Percentiles rank a stretch among this genome's conserved stretches.
Conservation (phyloP, 1,140 invertebrate species). For the Lycorma delicatula region DNA sequence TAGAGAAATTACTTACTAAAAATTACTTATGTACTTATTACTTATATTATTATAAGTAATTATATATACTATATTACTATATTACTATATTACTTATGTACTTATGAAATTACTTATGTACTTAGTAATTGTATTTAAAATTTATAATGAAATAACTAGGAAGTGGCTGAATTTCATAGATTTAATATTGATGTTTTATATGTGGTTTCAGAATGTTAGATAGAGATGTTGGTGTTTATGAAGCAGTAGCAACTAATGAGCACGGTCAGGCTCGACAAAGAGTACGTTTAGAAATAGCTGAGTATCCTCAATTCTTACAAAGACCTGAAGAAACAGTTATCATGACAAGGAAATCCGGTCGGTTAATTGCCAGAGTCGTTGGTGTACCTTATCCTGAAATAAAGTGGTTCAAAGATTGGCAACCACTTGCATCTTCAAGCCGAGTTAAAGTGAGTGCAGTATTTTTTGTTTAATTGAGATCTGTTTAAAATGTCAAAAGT, state of each 20-base stretch:
- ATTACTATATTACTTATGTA: too few relatives aligned
- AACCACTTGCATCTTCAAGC: slow-evolving; percentile 67
- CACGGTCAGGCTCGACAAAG: slow-evolving; percentile 80
- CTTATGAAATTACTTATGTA: too few relatives aligned
- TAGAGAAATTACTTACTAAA: too few relatives aligned
- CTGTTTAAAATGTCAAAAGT: neutral
- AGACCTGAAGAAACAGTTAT: slow-evolving; percentile 74
- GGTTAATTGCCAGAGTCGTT: slow-evolving; percentile 74
- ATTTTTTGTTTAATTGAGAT: slow-evolving; percentile 15
- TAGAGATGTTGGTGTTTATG: slow-evolving; percentile 85
- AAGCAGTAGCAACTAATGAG: slow-evolving; percentile 86
- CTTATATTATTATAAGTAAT: too few relatives aligned
- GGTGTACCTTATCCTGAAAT: slow-evolving; percentile 89
- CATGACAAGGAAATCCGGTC: slow-evolving; percentile 59
- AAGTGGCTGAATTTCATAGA: too few relatives aligned
- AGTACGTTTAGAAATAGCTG: slow-evolving; percentile 78
- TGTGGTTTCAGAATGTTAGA: slow-evolving; percentile 66
- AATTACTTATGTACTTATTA: too few relatives aligned
- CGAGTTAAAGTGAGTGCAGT: slow-evolving; percentile 62
- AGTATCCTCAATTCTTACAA: slow-evolving; percentile 82
- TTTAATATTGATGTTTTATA: too few relatives aligned
- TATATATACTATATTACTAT: too few relatives aligned
- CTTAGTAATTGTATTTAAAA: too few relatives aligned
- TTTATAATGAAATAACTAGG: too few relatives aligned
- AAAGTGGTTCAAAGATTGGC: slow-evolving; percentile 98